Percentiles rank a stretch among this genome's conserved stretches.
phyloP scores from a whole-genome alignment of 2,113 vertebrate genomes.

The Antidorcas marsupialis region DNA sequence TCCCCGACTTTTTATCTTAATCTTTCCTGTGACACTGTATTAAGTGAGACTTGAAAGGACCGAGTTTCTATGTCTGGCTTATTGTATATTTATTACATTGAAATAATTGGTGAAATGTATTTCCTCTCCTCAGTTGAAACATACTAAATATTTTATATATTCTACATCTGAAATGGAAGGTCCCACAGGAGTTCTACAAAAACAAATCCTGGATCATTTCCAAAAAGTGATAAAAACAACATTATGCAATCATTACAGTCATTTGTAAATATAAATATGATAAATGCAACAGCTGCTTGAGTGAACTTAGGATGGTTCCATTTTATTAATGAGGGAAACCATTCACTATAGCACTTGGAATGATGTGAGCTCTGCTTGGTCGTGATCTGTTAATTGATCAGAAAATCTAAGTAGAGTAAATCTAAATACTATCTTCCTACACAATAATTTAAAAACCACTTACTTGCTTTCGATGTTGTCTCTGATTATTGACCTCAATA shows the following conservation, averaged over 20 bases:
- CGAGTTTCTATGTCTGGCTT: neutral
- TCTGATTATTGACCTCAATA: slow-evolving; percentile 73
- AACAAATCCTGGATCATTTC: slow-evolving; percentile 70
- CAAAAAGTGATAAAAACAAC: slow-evolving; percentile 73
- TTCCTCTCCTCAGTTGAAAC: slow-evolving; percentile 46
- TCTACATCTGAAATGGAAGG: slow-evolving; percentile 64
- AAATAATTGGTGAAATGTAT: slow-evolving; percentile 66
- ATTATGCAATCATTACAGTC: slow-evolving; percentile 73
- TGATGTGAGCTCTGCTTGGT: slow-evolving; percentile 69
- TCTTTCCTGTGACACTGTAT: slow-evolving; percentile 1
- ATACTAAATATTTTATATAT: slow-evolving; percentile 68
- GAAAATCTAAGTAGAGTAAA: slow-evolving; percentile 67
- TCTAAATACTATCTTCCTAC: slow-evolving; percentile 74
- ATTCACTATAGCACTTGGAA: slow-evolving; percentile 72
- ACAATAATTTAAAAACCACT: slow-evolving; percentile 76
- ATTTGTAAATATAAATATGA: slow-evolving; percentile 80
- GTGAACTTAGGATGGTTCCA: slow-evolving; percentile 54
- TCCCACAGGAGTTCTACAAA: slow-evolving; percentile 59
- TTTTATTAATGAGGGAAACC: slow-evolving; percentile 69
- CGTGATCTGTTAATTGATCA: slow-evolving; percentile 81
- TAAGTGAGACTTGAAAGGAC: slow-evolving; percentile 26
- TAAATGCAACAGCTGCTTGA: slow-evolving; percentile 73
- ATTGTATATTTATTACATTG: slow-evolving; percentile 58
- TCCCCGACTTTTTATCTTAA: neutral
- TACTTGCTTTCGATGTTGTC: slow-evolving; percentile 59